Base-by-base conservation (phyloP, 1,140 invertebrate genomes). In the Hesperophylax magnus region DNA sequence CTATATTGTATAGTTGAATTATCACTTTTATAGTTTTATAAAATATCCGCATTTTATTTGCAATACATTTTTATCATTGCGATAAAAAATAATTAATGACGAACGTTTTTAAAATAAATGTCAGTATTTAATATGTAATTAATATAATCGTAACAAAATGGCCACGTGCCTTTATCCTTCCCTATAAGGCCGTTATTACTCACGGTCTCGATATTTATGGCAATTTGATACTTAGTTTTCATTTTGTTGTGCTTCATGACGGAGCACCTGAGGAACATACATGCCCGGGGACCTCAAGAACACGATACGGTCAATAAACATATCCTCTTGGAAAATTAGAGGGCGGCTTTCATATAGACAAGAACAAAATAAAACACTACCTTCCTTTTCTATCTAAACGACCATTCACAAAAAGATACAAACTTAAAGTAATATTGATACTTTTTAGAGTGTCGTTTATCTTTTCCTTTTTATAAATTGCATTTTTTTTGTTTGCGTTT, bases 221-320 rank as follows among this genome's bases (percentile, higher is more conserved):
- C 31, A 17, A 31, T 67, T 15, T 27, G 39, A 53, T 39, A 47
- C 11, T 9, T 47, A 47, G n/a, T 72, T 22, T 72, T 72, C 39
- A 72, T 72, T 72, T 72, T 52, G 47, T 72, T 39, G 52, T 72
- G 24, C 34, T 47, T 53, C 47, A 72, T 72, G 69, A 53, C 20
- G 18, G 18, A 53, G 34, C 52, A 53, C 20, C n/a, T 18, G 69
- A 72, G 24, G 69, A 67, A 61, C 20, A 61, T 11, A 61, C 58
- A 31, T 53, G 69, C 69, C 69, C 18, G 1, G 17, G 69, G 69
- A 52, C 39, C 52, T 20, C 4, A 53, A 52, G 7, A 52, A 52
- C 34, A 9, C 69, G 69, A 72, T 72, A 72, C 69, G 69, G 39
- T 72, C 69, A 53, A 72, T 72, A 72, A 72, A 72, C 9, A 53